Evolutionary conservation across 2,888 invertebrate genomes (phyloP).

Genomic region (Apotomis capreana): DNA sequence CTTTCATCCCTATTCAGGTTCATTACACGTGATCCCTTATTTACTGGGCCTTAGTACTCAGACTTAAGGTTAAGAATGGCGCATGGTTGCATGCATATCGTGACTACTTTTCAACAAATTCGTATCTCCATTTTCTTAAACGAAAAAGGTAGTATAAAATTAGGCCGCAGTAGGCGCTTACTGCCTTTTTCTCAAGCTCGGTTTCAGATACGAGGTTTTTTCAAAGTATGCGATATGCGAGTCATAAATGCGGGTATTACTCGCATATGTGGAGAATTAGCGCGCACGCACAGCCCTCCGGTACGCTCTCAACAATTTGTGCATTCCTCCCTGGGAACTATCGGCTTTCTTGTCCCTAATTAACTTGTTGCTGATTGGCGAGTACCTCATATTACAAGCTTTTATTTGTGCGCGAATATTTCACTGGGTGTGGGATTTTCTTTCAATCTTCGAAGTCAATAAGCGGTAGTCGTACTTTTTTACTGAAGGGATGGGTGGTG

Average conservation of each 20-base stretch:
- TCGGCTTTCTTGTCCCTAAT: constrained; percentile 63
- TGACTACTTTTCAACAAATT: no score
- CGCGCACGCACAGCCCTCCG: constrained; percentile 65
- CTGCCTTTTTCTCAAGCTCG: no score
- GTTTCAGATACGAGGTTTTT: no score
- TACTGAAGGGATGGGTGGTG: no score
- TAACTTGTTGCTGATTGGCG: constrained; percentile 64
- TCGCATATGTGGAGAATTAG: constrained; percentile 62
- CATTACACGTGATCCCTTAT: constrained; percentile 25
- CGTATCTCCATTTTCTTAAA: no score
- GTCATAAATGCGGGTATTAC: constrained; percentile 74
- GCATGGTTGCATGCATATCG: constrained; percentile 5
- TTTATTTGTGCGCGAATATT: constrained; percentile 19
- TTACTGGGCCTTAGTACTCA: constrained; percentile 9
- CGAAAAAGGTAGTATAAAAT: no score
- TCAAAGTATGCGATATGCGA: constrained; percentile 41
- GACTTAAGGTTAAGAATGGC: constrained; percentile 23
- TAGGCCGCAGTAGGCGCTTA: no score
- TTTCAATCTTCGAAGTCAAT: not conserved
- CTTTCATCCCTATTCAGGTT: constrained; percentile 36
- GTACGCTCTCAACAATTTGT: constrained; percentile 82
- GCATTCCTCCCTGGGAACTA: constrained; percentile 80
- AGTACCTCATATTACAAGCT: constrained; percentile 16
- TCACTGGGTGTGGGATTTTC: constrained; percentile 1
- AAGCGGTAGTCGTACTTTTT: no score